Base-by-base conservation (phyloP, 2,888 invertebrate genomes). In the Tinea pellionella region DNA sequence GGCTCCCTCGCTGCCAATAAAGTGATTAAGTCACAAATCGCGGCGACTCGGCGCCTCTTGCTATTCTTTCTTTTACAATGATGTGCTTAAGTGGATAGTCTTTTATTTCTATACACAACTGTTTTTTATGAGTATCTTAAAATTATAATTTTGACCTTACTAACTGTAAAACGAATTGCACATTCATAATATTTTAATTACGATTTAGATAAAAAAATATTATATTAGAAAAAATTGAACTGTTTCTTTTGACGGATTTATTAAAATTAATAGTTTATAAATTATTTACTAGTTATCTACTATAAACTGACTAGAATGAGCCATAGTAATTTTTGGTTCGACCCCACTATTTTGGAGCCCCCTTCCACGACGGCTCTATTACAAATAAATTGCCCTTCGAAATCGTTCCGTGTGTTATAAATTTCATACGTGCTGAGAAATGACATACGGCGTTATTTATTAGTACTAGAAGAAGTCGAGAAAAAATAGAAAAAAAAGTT, bases 11-110 rank as follows among this genome's bases (percentile, higher is more conserved):
- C 82, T 79, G 81, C 83, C 86, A 84, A 87, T 87, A 87, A 86
- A 87, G 86, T 84, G 87, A 87, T 87, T 87, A 87, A 87, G 85
- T 81, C 86, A 81, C 87, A 87, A 87, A 87, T 87, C 86, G 86
- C 60, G 60, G 57, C 60, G 42, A 18, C 57, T 57, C 57, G 57
- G 57, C 29, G 51, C 51, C 60, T 42, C 30, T 47, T 18, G 32
- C 53, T 15, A 16, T 57, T 57, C 32, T 57, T 15, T 57, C 57
- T 57, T 30, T 32, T 1, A 4, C 7, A 29, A 11, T 32, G 32
- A 15, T 57, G 57, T 57, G 16, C 53, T 53, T 6, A 1, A 6
- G 53, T 53, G 53, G 53, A 53, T 53, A 18, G 3, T 53, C 53
- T 53, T n/a, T 24, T 24, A 2, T 19, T 24, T 53, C 13, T 47